A percentile compares a stretch with the other conserved stretches of the same genome.
These are phyloP conservation scores for Aegotheles bennettii DNA, from an alignment of 2,113 vertebrate genomes.

Conservation along the genomic window DNA sequence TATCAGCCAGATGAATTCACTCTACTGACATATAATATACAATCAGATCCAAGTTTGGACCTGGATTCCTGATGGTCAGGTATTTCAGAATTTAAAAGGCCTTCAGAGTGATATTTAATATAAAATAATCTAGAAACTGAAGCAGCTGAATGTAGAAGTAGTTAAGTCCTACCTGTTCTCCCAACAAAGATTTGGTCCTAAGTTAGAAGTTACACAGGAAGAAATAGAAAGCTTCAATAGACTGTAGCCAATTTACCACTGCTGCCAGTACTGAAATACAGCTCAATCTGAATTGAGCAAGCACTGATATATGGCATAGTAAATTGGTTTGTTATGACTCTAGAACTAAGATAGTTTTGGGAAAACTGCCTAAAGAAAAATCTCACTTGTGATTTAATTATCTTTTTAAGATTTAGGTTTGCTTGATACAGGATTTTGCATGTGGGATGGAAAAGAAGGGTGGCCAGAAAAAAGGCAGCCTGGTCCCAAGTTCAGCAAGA, in stretches of 20 bases:
- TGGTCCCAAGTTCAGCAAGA: not conserved
- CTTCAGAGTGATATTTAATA: not conserved
- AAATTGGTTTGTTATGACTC: slow-evolving; percentile 11
- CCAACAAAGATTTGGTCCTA: not conserved
- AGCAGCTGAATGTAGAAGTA: not conserved
- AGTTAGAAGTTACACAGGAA: not conserved
- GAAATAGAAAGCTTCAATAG: not conserved
- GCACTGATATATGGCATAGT: not conserved
- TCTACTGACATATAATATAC: not conserved
- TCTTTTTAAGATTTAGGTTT: not conserved
- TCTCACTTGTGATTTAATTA: not conserved
- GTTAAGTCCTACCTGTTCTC: not conserved
- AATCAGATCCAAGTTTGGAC: not conserved
- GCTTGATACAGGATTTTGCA: not conserved
- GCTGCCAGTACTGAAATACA: not conserved
- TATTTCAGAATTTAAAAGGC: not conserved
- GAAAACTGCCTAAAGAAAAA: not conserved
- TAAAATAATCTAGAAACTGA: not conserved
- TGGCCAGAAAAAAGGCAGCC: not conserved
- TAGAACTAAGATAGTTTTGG: not conserved
- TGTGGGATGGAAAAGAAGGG: not conserved
- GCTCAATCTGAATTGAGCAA: not conserved
- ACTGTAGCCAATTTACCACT: not conserved
- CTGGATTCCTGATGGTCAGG: not conserved
- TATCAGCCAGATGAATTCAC: not conserved